Conservation (phyloP, 2,113 vertebrate genomes). For the Myotis brandtii region DNA sequence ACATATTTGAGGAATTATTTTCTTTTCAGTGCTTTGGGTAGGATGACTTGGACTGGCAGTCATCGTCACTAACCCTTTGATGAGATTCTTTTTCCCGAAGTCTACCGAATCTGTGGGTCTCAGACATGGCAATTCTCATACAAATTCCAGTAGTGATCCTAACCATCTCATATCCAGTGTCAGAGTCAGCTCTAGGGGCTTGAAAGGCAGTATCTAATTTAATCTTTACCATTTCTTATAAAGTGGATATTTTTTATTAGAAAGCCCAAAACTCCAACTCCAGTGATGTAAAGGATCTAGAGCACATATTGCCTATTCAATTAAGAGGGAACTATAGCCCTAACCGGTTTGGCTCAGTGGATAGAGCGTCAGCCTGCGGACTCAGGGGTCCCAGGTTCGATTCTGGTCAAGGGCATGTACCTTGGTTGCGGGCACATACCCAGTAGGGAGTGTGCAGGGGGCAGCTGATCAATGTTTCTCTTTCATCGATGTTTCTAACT, state of each 20-base stretch:
- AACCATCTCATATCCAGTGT: not conserved
- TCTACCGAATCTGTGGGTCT: not conserved
- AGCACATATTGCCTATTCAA: slow-evolving; percentile 16
- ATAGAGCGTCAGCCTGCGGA: too few species aligned
- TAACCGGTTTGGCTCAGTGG: too few species aligned
- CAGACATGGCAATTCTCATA: not conserved
- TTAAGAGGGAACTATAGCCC: slow-evolving; percentile 15
- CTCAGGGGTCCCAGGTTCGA: too few species aligned
- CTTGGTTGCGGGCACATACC: too few species aligned
- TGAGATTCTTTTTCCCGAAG: not conserved
- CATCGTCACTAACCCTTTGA: not conserved
- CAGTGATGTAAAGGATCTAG: not conserved
- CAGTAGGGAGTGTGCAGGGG: too few species aligned
- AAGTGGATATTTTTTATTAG: not conserved
- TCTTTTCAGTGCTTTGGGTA: not conserved
- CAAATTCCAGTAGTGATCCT: not conserved
- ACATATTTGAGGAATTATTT: slow-evolving; percentile 40
- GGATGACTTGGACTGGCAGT: not conserved
- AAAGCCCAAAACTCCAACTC: not conserved
- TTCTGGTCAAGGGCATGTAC: too few species aligned
- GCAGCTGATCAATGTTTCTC: too few species aligned
- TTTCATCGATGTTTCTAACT: too few species aligned
- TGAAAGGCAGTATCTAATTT: not conserved
- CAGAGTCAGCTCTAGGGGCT: not conserved
- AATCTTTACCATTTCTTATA: not conserved